Conservation (phyloP, 2,113 vertebrate genomes). For the Todiramphus saurophagus region DNA sequence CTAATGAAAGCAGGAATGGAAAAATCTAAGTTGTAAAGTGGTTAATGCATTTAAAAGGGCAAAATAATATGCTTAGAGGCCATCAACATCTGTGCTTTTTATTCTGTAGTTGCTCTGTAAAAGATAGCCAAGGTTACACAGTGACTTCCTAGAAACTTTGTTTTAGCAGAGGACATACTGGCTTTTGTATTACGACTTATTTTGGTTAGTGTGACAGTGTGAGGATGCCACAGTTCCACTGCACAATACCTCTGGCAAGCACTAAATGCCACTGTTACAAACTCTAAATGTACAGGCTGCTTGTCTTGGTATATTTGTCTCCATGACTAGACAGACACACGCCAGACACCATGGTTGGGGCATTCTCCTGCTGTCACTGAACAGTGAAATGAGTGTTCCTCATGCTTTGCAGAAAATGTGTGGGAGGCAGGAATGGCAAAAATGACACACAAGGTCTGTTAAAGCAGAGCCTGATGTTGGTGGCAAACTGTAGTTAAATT, state of each 20-base stretch:
- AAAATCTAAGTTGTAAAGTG: not conserved
- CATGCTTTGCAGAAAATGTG: not conserved
- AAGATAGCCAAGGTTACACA: not conserved
- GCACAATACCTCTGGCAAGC: not conserved
- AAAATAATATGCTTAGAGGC: not conserved
- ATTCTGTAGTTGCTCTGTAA: not conserved
- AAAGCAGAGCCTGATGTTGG: not conserved
- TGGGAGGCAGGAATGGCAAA: not conserved
- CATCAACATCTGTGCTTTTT: fast-evolving
- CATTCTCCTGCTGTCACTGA: not conserved
- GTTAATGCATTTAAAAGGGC: not conserved
- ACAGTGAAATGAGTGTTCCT: not conserved
- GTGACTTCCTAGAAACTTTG: not conserved
- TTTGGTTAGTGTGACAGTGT: fast-evolving
- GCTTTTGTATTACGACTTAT: not conserved
- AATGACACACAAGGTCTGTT: not conserved
- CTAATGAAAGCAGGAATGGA: not conserved
- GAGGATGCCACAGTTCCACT: not conserved
- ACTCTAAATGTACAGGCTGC: not conserved
- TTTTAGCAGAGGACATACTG: not conserved
- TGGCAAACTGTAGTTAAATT: not conserved
- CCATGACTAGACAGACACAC: not conserved
- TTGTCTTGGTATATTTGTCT: not conserved
- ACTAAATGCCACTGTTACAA: not conserved
- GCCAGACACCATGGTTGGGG: not conserved